Evolutionary conservation across 2,113 vertebrate species (phyloP).

Genomic region (Pedionomus torquatus): DNA sequence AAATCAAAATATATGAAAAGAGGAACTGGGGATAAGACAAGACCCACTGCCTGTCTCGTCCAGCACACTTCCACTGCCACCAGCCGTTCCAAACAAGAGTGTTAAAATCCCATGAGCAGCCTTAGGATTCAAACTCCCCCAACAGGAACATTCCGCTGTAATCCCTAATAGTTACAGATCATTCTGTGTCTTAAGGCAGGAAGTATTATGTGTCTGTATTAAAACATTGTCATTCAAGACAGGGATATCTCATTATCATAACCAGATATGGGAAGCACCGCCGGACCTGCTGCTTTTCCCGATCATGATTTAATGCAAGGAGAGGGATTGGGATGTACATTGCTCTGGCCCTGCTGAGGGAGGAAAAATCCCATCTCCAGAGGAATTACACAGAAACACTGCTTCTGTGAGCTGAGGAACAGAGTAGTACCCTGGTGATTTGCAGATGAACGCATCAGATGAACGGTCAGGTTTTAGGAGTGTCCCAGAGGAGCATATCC

Average conservation of each 20-base stretch:
- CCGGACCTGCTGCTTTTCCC: constrained; percentile 1
- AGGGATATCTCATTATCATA: background rate
- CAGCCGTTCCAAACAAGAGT: constrained; percentile 40
- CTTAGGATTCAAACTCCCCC: constrained; percentile 24
- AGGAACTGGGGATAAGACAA: background rate
- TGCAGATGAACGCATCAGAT: background rate
- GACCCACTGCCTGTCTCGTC: background rate
- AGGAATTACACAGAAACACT: background rate
- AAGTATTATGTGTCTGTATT: constrained; percentile 44
- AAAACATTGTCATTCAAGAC: constrained; percentile 43
- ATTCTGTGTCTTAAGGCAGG: constrained; percentile 41
- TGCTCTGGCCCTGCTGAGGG: background rate
- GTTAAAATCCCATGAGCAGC: constrained; percentile 32
- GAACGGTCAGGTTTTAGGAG: background rate
- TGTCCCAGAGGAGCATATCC: background rate
- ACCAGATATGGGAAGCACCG: background rate
- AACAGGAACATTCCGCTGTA: constrained; percentile 18
- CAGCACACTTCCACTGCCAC: constrained; percentile 6
- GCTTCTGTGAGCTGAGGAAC: background rate
- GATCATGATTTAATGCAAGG: background rate
- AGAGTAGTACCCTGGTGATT: background rate
- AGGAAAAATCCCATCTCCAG: rapidly evolving
- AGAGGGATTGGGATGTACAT: background rate
- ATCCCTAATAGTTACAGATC: constrained; percentile 47
- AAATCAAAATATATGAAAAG: constrained; percentile 25